Conservation (phyloP, 2,113 vertebrate species). For the Ranitomeya imitator region DNA sequence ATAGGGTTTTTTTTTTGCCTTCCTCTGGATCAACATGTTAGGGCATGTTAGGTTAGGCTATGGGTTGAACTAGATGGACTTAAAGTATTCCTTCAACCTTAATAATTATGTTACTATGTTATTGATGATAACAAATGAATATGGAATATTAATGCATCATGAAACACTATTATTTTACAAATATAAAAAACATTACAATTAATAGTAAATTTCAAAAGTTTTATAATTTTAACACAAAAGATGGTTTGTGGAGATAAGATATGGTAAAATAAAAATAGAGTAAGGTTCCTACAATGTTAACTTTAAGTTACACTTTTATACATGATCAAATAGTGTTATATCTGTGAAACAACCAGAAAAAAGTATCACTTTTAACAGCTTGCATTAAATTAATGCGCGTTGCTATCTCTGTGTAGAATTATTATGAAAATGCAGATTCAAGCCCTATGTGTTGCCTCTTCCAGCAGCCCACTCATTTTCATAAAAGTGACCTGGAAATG, state of each 20-base stretch:
- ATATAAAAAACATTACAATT: not conserved
- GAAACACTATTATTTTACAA: too few species aligned
- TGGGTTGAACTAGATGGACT: too few species aligned
- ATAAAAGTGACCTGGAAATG: slow-evolving; percentile 51
- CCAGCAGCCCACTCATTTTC: slow-evolving; percentile 45
- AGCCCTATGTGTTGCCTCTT: slow-evolving; percentile 35
- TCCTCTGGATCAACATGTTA: too few species aligned
- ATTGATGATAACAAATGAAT: too few species aligned
- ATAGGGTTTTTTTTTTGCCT: too few species aligned
- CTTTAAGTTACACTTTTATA: not conserved
- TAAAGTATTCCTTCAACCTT: too few species aligned
- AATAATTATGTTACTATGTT: too few species aligned
- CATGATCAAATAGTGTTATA: not conserved
- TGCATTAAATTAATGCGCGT: slow-evolving; percentile 25
- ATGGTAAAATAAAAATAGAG: not conserved
- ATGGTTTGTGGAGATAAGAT: not conserved
- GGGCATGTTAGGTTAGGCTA: too few species aligned
- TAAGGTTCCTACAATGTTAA: not conserved
- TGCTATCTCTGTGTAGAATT: slow-evolving; percentile 6
- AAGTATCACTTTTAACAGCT: slow-evolving; percentile 21
- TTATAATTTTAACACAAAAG: not conserved
- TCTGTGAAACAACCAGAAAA: not conserved
- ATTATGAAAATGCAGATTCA: slow-evolving; percentile 40
- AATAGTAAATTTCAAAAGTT: not conserved
- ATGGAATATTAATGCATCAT: too few species aligned